These are phyloP conservation scores for Brachyptera risi DNA, from an alignment of 2,888 invertebrate genomes.

Conservation along the genomic window DNA sequence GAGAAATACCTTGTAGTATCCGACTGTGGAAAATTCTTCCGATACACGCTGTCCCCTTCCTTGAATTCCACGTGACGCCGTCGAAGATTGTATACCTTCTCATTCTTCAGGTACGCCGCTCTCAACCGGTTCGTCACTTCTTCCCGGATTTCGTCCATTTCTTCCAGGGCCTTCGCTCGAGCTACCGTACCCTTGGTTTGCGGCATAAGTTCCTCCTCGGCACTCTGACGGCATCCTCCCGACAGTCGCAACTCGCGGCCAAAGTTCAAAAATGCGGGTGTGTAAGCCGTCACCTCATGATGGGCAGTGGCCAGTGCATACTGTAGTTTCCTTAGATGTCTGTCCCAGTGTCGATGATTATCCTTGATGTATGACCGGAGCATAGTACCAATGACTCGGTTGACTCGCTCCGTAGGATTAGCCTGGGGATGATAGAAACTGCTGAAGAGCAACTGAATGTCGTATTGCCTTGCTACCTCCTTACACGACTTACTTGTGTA, in stretches of 20 bases:
- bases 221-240: too few relatives aligned
- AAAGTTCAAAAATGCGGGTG: slow-evolving; percentile 16
- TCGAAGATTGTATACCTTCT: slow-evolving; percentile 8
- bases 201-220: too few relatives aligned
- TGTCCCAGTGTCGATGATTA: slow-evolving; percentile 16
- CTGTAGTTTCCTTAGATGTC: background rate
- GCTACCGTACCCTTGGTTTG: too few relatives aligned
- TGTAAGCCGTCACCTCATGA: slow-evolving; percentile 12
- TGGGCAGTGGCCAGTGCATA: slow-evolving; percentile 10
- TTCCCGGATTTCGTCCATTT: too few relatives aligned
- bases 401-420: slow-evolving; percentile 21
- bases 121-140: too few relatives aligned
- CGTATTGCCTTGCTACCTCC: background rate
- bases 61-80: background rate
- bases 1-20: slow-evolving; percentile 32
- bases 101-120: too few relatives aligned
- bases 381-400: slow-evolving; percentile 11
- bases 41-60: background rate
- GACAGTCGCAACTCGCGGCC: background rate
- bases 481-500: background rate
- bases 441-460: background rate
- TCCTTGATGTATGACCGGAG: too few relatives aligned
- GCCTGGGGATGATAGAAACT: slow-evolving; percentile 13
- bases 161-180: too few relatives aligned
- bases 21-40: slow-evolving; percentile 2